Base-by-base conservation (phyloP, 1,140 invertebrate genomes). In the Zaprionus nigranus region DNA sequence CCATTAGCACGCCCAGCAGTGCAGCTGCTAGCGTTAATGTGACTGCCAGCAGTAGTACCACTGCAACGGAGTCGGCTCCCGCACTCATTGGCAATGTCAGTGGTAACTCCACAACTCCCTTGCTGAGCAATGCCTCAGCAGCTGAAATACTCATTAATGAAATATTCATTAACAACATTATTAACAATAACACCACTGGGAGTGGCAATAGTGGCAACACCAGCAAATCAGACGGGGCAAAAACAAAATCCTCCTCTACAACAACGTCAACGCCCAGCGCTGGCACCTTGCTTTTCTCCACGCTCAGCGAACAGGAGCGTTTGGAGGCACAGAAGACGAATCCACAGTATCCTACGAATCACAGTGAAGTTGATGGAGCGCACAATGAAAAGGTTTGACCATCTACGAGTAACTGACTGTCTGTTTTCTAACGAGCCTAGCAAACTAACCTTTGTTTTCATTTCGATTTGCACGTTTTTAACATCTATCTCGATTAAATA, bases 291-390 rank as follows among this genome's bases (percentile, higher is more conserved):
- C 93, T 94, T 67, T 94, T 94, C 80, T 94, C 94, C 36, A 94
- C 94, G 51, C 94, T 94, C 75, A 94, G 94, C 57, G 94, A 94
- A 11, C 94, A 94, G 43, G 94, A 94, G 82, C 94, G 94, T 24
- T 93, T 93, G 59, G 91, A 88, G 43, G 79, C 87, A 34, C 93
- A 93, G 77, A 74, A 91, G 49, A 40, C 91, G 58, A 80, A 26
- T 88, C 30, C 30, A 11, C 93, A 75, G 61, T 38, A 66, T 12
- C 38, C 60, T 11, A 34, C 9, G 58, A 72, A 65, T 64, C 67
- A 85, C 30, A 85, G 78, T 51, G 81, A 88, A 75, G 82, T 82
- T 46, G 86, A 90, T 85, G 81, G 69, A 54, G 72, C 82, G 67
- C 69, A 69, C 34, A 80, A 76, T 66, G 84, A 88, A 90, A 90